Conservation (phyloP, 1,140 invertebrate species). For the Lamellibrachia luymesi region DNA sequence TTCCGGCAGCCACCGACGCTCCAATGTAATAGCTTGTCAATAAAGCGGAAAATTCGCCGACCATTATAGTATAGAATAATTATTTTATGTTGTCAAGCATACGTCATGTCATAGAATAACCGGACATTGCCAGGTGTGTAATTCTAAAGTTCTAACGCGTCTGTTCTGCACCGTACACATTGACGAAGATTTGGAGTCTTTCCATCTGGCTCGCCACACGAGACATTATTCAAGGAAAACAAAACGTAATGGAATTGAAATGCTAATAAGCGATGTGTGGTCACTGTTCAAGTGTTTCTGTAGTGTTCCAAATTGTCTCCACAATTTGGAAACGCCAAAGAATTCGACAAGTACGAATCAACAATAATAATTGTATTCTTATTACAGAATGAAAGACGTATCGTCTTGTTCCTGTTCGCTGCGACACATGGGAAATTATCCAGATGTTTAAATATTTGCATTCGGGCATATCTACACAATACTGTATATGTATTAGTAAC, state of each 20-base stretch:
- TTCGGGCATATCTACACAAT: not conserved
- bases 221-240: not conserved
- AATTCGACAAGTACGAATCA: too few relatives aligned
- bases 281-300: not conserved
- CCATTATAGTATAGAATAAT: not conserved
- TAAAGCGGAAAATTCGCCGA: not conserved
- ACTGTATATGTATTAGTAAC: not conserved
- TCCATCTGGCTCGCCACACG: not conserved
- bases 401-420: not conserved
- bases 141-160: not conserved
- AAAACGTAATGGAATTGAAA: not conserved
- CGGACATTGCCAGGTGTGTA: not conserved
- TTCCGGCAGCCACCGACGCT: not conserved
- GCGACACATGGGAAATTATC: not conserved
- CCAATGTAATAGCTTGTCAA: not conserved
- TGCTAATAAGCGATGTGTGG: not conserved
- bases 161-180: not conserved
- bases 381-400: not conserved
- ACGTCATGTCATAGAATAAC: not conserved
- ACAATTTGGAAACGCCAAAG: not conserved
- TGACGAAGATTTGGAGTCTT: not conserved
- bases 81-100: not conserved
- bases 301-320: not conserved
- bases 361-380: not conserved
- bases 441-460: not conserved